Evolutionary conservation across 2,888 invertebrate species (phyloP), one percentile per base, ranked within the genome.

Genomic region (Psococerastis gibbosa): DNA sequence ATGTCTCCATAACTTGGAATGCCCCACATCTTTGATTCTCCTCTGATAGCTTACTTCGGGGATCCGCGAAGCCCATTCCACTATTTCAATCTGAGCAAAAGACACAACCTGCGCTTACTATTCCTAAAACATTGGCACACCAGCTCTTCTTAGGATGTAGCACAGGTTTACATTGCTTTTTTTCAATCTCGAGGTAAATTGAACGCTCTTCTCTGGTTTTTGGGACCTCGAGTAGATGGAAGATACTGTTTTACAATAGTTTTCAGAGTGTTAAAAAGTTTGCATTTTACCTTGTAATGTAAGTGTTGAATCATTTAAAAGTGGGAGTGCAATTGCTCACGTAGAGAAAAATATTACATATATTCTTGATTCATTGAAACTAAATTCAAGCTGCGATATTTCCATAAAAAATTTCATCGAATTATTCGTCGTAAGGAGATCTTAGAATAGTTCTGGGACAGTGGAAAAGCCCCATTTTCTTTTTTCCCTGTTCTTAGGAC

Each of bases 21-120:
- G 38, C 38, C 38, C 38, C 38, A 38, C 15, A 38, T 38, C 18
- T 38, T 38, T 38, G 38, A 38, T 38, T 20, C 38, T 38, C n/a
- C 17, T 15, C 16, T 17, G 27, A 27, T 27, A 27, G 27, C 27
- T 38, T 38, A 38, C 38, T 38, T 38, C 38, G 17, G 38, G 38
- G 38, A 38, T 38, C 22, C 22, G 20, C 38, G 18, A 20, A 22
- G 38, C 38, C 38, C 38, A 38, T 38, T 38, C 22, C 20, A 20
- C 38, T 38, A 38, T 38, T 38, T 38, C 38, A 38, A n/a, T n/a
- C n/a, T n/a, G n/a, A n/a, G n/a, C n/a, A n/a, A n/a, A n/a, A n/a
- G n/a, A n/a, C n/a, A n/a, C n/a, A n/a, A n/a, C n/a, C n/a, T 11
- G 27, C 11, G 27, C 27, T 27, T 27, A 27, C 27, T 27, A 9